phyloP scores from a whole-genome alignment of 2,797 vertebrate species.

The Aldrovandia affinis region DNA sequence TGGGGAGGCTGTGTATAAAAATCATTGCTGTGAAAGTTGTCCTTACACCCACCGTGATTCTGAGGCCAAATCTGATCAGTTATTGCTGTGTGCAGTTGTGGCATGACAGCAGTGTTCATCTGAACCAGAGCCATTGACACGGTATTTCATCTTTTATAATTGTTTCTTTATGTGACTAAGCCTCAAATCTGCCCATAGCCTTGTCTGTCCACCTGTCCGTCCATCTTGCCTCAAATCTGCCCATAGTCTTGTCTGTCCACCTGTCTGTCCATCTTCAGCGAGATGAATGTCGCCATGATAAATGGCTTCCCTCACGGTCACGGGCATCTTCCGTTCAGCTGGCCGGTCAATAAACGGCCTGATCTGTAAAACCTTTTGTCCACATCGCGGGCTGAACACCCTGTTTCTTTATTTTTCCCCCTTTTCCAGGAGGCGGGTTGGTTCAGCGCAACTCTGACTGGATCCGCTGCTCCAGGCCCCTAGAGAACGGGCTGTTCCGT shows the following conservation, averaged over 20 bases:
- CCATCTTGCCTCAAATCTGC: not conserved
- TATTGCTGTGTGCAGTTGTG: too few relatives aligned
- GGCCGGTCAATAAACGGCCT: too few relatives aligned
- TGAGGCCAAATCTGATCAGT: not conserved
- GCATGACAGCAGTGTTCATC: not conserved
- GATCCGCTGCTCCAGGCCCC: not conserved
- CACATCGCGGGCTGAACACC: not conserved
- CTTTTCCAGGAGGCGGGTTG: not conserved
- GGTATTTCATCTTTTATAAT: too few relatives aligned
- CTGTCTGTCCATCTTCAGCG: not conserved
- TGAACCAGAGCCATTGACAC: not conserved
- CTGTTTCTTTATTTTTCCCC: not conserved
- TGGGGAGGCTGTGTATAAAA: not conserved
- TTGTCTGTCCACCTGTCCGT: not conserved
- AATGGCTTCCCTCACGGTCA: not conserved
- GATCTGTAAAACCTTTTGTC: not conserved
- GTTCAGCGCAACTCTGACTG: not conserved
- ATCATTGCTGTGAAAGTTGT: not conserved
- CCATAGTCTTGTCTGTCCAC: not conserved
- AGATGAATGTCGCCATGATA: not conserved
- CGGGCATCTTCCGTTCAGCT: not conserved
- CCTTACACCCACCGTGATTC: too few relatives aligned
- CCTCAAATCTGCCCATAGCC: not conserved
- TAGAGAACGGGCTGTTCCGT: not conserved
- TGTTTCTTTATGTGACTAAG: not conserved